These are phyloP conservation scores for Sinocyclocheilus grahami DNA, from an alignment of 2,113 vertebrate species.

Conservation along the genomic window DNA sequence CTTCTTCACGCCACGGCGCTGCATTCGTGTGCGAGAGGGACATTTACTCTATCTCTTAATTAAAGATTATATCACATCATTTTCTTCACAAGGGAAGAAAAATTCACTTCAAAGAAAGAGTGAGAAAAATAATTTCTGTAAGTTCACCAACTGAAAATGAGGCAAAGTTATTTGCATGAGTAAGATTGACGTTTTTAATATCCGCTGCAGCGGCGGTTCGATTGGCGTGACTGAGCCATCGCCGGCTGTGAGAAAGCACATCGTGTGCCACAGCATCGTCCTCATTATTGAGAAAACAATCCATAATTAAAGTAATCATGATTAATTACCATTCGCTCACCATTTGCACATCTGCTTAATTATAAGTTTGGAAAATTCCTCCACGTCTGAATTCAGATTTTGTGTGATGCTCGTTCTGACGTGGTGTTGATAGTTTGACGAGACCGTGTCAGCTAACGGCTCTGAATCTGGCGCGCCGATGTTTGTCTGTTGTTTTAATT, in stretches of 20 bases:
- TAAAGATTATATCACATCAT: slow-evolving; percentile 74
- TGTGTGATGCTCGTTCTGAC: slow-evolving; percentile 54
- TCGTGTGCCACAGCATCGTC: slow-evolving; percentile 55
- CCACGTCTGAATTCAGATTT: not conserved
- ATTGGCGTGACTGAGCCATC: slow-evolving; percentile 58
- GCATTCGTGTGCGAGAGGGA: slow-evolving; percentile 57
- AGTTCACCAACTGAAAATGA: slow-evolving; percentile 61
- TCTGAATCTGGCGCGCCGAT: not conserved
- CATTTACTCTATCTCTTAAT: slow-evolving; percentile 75
- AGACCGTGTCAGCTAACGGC: not conserved
- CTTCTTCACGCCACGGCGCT: slow-evolving; percentile 50
- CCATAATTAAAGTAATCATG: slow-evolving; percentile 73
- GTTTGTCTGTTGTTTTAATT: slow-evolving; percentile 55
- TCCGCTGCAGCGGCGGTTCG: slow-evolving; percentile 63
- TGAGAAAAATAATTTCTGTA: slow-evolving; percentile 53
- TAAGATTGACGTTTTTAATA: slow-evolving; percentile 74
- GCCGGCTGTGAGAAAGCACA: not conserved
- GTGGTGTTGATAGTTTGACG: not conserved
- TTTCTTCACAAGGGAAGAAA: slow-evolving; percentile 61
- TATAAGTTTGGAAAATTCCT: slow-evolving; percentile 62
- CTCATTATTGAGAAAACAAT: slow-evolving; percentile 69
- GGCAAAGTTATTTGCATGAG: slow-evolving; percentile 64
- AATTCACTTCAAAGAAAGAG: slow-evolving; percentile 66
- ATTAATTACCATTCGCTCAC: slow-evolving; percentile 67
- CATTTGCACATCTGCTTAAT: slow-evolving; percentile 73